Base-by-base conservation (phyloP, 2,113 vertebrate species). In the Leuciscus idus region DNA sequence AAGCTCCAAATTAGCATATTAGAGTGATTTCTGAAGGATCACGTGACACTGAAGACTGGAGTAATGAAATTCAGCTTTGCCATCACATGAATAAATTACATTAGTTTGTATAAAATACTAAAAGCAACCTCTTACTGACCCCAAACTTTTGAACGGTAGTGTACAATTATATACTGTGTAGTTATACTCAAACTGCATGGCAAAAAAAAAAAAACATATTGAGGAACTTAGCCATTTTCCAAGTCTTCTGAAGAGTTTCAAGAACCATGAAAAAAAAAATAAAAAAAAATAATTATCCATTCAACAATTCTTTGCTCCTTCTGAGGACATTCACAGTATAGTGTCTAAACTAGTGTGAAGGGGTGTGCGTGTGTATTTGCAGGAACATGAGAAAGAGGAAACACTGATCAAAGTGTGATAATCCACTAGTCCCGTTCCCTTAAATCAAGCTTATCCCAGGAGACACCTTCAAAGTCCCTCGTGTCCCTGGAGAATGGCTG, bases 361-460 rank as follows among this genome's bases (percentile, higher is more conserved):
- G 7, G 23, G 64, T 11, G 11, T 21, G 8, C 3, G 2, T 55
- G 59, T n/a, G 39, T 50, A 30, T 36, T 78, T 70, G 74, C 12
- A 70, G 8, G 59, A 83, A 62, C 19, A 8, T 83, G 50, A 72
- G 64, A 80, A 64, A 50, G n/a, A 26, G 26, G 50, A 30, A 43
- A 28, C 57, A 84, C 73, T 77, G 90, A 91, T 89, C 84, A 88
- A 86, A 91, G 83, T 8, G 72, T 87, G 59, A 89, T 89, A 82
- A 86, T 90, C 61, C 52, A 10, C 30, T 43, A 11, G 77, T 80
- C 30, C 81, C 79, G 23, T 85, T 28, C 68, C 85, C 26, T 17
- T 76, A 6, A 66, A 81, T 85, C 81, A 68, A 77, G 86, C 21
- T 55, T 26, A 19, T 70, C 83, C 85, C 73, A 36, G 1, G 43